Evolutionary conservation across 2,113 vertebrate species (phyloP).

Genomic region (Hydrochoerus hydrochaeris): DNA sequence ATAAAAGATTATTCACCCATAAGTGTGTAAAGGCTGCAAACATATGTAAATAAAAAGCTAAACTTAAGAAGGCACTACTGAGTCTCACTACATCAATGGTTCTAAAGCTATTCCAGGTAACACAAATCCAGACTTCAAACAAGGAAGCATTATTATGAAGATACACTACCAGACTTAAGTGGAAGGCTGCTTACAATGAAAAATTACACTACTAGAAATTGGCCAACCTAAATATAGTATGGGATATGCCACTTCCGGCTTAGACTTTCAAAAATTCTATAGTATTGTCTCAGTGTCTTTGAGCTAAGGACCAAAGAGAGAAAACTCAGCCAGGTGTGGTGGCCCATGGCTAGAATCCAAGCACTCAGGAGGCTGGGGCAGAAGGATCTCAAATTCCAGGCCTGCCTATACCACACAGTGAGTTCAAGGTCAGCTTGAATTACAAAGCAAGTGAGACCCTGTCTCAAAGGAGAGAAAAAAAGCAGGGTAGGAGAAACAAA

Average conservation of each 20-base stretch:
- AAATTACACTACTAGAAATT: background rate
- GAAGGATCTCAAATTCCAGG: background rate
- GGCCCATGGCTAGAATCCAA: background rate
- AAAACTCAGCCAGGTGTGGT: background rate
- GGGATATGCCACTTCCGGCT: background rate
- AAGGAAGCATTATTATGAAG: background rate
- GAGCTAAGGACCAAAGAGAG: background rate
- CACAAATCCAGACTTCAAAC: conserved; percentile 1
- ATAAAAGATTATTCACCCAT: background rate
- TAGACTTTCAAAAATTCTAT: background rate
- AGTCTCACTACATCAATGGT: background rate
- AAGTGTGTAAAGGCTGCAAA: background rate
- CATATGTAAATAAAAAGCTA: conserved; percentile 22
- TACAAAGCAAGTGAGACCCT: background rate
- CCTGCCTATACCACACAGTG: background rate
- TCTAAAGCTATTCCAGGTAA: background rate
- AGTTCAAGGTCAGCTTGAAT: background rate
- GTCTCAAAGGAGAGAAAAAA: background rate
- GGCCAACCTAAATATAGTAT: background rate
- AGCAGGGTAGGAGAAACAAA: background rate
- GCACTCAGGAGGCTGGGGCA: background rate
- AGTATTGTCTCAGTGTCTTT: background rate
- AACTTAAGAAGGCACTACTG: background rate
- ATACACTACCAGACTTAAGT: background rate
- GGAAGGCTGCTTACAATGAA: background rate